A percentile compares a stretch with the other conserved stretches of the same genome.
phyloP scores from a whole-genome alignment of 2,113 vertebrate genomes.

The Sapayoa aenigma region DNA sequence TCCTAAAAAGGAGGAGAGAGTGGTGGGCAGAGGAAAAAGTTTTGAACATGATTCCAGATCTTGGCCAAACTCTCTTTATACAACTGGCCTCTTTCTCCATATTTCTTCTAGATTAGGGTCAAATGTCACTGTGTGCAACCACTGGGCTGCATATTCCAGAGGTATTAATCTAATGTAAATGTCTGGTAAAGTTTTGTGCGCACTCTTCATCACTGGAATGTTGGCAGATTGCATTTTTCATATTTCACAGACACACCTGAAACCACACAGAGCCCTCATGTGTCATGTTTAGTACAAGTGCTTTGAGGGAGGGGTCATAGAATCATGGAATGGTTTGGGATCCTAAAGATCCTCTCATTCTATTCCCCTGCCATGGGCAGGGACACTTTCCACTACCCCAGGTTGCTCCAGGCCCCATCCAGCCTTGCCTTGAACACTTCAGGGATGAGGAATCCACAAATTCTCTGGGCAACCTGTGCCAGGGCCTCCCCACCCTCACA shows the following conservation, averaged over 20 bases:
- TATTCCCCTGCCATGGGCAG: not conserved
- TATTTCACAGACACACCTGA: not conserved
- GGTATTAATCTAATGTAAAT: not conserved
- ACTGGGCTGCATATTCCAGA: not conserved
- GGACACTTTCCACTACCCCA: not conserved
- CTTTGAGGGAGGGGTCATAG: not conserved
- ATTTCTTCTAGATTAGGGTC: not conserved
- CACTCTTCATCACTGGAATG: not conserved
- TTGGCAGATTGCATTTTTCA: not conserved
- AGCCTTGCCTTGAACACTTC: not conserved
- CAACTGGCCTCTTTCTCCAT: not conserved
- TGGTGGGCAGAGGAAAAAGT: not conserved
- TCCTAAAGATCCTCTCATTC: rapidly evolving
- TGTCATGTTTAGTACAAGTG: not conserved
- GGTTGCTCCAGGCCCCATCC: not conserved
- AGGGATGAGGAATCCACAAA: not conserved
- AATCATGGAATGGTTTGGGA: rapidly evolving
- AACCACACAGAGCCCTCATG: not conserved
- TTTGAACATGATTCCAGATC: not conserved
- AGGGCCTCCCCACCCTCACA: rapidly evolving
- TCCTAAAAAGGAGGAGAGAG: not conserved
- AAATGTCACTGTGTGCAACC: not conserved
- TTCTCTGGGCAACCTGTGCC: not conserved
- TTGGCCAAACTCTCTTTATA: not conserved
- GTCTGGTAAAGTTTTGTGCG: not conserved